Evolutionary conservation across 2,113 vertebrate genomes (phyloP).

Genomic region (Cariama cristata): DNA sequence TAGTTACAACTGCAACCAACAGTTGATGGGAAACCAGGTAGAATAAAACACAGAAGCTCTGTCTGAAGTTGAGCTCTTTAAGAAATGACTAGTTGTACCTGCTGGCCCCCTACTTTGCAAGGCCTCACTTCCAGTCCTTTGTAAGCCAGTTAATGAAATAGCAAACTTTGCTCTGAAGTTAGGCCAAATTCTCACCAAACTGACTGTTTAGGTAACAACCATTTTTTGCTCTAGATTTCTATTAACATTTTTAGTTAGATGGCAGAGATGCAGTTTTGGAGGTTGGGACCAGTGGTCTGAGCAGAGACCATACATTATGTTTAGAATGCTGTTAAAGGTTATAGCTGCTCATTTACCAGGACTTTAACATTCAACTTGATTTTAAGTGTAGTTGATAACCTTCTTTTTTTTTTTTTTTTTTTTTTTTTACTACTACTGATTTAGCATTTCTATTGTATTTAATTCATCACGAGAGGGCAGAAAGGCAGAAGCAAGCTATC

Average conservation of each 20-base stretch:
- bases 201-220: neutral
- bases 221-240: neutral
- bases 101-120: neutral
- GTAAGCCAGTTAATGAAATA: neutral
- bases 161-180: neutral
- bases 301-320: neutral
- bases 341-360: neutral
- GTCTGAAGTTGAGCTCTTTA: neutral
- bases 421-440: neutral
- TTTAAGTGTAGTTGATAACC: neutral
- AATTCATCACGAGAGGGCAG: neutral
- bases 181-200: neutral
- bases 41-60: neutral
- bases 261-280: neutral
- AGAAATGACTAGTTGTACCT: neutral
- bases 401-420: neutral
- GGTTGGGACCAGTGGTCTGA: neutral
- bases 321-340: neutral
- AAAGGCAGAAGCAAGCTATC: neutral
- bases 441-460: neutral
- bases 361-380: neutral
- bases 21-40: neutral
- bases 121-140: neutral
- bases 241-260: neutral
- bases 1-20: neutral